phyloP scores from a whole-genome alignment of 2,888 invertebrate genomes.

The Sialis fuliginosa region DNA sequence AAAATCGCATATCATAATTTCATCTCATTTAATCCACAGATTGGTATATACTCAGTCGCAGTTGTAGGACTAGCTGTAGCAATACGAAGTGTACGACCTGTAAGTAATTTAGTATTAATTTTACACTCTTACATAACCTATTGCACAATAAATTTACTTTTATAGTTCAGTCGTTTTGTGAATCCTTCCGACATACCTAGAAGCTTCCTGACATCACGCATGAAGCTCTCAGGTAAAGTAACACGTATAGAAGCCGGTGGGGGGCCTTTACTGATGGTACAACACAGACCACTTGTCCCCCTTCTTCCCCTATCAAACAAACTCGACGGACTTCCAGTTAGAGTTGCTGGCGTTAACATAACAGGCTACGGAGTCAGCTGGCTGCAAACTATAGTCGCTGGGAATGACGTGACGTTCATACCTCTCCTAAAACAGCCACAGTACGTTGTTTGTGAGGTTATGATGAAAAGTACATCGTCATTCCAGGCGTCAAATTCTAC shows the following conservation, averaged over 20 bases:
- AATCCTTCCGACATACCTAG: constrained; percentile 24
- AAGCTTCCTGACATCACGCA: constrained; percentile 20
- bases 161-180: constrained; percentile 24
- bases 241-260: constrained; percentile 24
- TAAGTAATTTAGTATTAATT: constrained; percentile 19
- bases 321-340: constrained; percentile 26
- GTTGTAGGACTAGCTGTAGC: constrained; percentile 28
- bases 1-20: not conserved
- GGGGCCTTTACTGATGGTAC: constrained; percentile 21
- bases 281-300: constrained; percentile 23
- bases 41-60: constrained; percentile 33
- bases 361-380: constrained; percentile 28
- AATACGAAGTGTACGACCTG: constrained; percentile 32
- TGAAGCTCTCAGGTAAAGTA: constrained; percentile 23
- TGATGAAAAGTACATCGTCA: constrained; percentile 17
- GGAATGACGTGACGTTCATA: constrained; percentile 23
- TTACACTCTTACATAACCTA: not conserved
- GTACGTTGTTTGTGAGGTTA: constrained; percentile 27
- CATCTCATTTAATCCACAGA: constrained; percentile 16
- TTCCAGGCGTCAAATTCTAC: not conserved
- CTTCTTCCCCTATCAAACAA: constrained; percentile 15
- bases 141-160: constrained; percentile 4
- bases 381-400: constrained; percentile 25
- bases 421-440: constrained; percentile 24
- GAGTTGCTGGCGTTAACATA: constrained; percentile 30